Conservation (phyloP, 2,113 vertebrate species). For the Podiceps cristatus region DNA sequence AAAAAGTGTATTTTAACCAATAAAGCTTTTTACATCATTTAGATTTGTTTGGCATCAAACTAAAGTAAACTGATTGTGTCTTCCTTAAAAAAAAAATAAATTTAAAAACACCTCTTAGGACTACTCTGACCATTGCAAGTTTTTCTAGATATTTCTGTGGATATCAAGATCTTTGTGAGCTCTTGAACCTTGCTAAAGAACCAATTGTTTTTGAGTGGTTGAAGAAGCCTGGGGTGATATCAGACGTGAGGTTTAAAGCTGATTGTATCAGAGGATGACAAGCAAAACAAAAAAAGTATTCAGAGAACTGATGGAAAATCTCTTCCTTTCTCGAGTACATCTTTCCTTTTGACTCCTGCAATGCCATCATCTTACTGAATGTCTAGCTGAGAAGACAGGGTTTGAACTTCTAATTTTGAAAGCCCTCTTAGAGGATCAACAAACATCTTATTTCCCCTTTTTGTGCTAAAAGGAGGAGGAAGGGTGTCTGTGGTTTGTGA, state of each 20-base stretch:
- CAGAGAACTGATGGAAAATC: not conserved
- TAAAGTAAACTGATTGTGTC: not conserved
- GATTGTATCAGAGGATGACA: not conserved
- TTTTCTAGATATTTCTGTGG: not conserved
- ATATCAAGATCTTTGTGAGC: not conserved
- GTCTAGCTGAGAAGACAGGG: not conserved
- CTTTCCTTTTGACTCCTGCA: not conserved
- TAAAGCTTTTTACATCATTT: not conserved
- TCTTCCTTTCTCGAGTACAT: not conserved
- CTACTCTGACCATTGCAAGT: not conserved
- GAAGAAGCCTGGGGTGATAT: not conserved
- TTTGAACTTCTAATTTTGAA: not conserved
- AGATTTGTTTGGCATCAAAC: not conserved
- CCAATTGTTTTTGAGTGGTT: not conserved
- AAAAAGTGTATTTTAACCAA: not conserved
- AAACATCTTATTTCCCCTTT: not conserved
- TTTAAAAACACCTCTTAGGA: not conserved
- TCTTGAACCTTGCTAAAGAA: not conserved
- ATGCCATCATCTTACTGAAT: not conserved
- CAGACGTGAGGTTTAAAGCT: not conserved
- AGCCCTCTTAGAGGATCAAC: not conserved
- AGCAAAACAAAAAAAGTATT: not conserved
- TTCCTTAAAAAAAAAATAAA: not conserved
- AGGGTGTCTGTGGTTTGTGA: not conserved
- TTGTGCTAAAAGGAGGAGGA: not conserved